Conservation (phyloP, 2,113 vertebrate species). For the Electrona antarctica region DNA sequence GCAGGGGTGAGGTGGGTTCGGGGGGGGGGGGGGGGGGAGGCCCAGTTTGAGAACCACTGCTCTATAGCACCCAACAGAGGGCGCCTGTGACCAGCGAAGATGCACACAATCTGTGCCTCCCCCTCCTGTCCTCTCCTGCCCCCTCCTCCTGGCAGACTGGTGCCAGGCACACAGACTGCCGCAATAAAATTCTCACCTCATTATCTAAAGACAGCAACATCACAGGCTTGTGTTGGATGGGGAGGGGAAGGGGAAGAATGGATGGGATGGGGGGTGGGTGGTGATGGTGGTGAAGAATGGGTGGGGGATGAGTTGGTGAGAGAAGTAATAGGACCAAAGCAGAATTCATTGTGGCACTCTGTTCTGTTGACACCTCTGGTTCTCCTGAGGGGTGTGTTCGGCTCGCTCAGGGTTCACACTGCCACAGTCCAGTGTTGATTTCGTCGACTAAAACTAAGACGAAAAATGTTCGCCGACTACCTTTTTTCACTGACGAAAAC, state of each 20-base stretch:
- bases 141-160: slow-evolving; percentile 62
- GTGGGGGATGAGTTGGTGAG: slow-evolving; percentile 51
- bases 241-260: slow-evolving; percentile 64
- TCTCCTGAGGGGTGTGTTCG: slow-evolving; percentile 31
- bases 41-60: too few relatives aligned
- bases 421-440: not conserved
- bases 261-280: slow-evolving; percentile 44
- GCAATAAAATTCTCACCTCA: slow-evolving; percentile 83
- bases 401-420: slow-evolving; percentile 39
- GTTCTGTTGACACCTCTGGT: slow-evolving; percentile 56
- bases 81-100: slow-evolving; percentile 60
- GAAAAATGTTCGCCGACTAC: too few relatives aligned
- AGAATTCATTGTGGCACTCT: slow-evolving; percentile 48
- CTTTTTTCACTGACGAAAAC: too few relatives aligned
- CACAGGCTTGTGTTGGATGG: slow-evolving; percentile 73
- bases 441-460: too few relatives aligned
- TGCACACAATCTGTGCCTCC: not conserved
- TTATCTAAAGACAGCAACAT: slow-evolving; percentile 80
- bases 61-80: slow-evolving; percentile 70
- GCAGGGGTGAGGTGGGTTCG: too few relatives aligned
- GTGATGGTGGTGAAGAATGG: slow-evolving; percentile 39
- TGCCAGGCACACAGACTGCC: slow-evolving; percentile 67
- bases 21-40: too few relatives aligned
- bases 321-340: slow-evolving; percentile 52
- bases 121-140: too few relatives aligned